Conservation (phyloP, 2,797 vertebrate genomes). For the Champsocephalus esox region DNA sequence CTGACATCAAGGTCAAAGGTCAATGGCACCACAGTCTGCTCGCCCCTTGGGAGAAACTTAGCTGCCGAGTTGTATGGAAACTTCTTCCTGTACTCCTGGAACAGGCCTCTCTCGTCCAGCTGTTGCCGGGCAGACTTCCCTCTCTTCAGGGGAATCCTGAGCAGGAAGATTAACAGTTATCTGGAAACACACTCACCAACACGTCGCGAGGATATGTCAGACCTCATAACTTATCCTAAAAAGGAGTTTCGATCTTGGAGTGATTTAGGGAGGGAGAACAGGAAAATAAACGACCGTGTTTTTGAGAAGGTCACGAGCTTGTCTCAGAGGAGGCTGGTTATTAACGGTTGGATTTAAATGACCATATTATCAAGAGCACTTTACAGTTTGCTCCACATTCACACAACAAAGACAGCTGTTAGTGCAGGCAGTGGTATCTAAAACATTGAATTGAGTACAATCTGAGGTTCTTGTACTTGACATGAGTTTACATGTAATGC, state of each 20-base stretch:
- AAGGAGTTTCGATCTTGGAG: conserved; percentile 27
- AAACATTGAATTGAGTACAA: no score
- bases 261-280: not conserved
- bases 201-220: not conserved
- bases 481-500: no score
- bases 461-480: no score
- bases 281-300: not conserved
- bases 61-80: conserved; percentile 37
- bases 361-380: not conserved
- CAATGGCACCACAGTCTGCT: conserved; percentile 38
- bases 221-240: conserved; percentile 39
- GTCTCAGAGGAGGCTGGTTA: not conserved
- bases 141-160: conserved; percentile 57
- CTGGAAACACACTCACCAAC: conserved; percentile 8
- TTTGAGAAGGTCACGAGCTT: conserved; percentile 4
- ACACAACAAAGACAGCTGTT: not conserved
- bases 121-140: conserved; percentile 45
- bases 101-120: conserved; percentile 52
- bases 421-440: no score
- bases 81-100: conserved; percentile 36
- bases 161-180: not conserved
- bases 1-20: conserved; percentile 57
- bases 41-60: conserved; percentile 22
- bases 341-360: not conserved
- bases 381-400: not conserved